phyloP scores from a whole-genome alignment of 1,140 invertebrate genomes.

The Zophobas morio region DNA sequence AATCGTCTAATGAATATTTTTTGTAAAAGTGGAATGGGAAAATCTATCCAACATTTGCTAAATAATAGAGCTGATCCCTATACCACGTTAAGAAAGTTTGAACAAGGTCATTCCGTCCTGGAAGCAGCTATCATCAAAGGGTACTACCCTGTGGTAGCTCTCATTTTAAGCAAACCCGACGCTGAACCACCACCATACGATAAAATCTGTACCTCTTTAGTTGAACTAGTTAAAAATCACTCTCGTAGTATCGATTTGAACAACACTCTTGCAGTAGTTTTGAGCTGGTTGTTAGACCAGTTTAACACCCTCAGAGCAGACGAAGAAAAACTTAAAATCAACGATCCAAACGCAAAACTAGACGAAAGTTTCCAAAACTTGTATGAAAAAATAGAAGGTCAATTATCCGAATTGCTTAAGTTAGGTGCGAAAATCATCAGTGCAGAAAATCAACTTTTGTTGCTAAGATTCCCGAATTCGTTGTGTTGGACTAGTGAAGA shows the following conservation, averaged over 20 bases:
- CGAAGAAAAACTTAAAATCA: too few relatives aligned
- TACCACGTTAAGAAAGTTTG: constrained; percentile 34
- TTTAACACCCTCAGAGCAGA: too few relatives aligned
- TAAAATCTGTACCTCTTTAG: constrained; percentile 12
- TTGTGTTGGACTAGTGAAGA: too few relatives aligned
- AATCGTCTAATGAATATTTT: constrained; percentile 52
- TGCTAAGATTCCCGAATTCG: too few relatives aligned
- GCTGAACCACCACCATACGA: neutral
- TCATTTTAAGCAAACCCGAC: constrained; percentile 31
- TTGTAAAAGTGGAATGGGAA: constrained; percentile 47
- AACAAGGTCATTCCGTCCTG: constrained; percentile 33
- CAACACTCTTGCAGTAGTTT: neutral
- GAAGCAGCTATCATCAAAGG: constrained; percentile 47
- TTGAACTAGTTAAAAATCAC: neutral
- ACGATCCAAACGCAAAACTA: too few relatives aligned
- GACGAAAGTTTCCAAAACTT: too few relatives aligned
- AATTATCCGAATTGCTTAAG: too few relatives aligned
- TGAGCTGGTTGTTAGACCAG: too few relatives aligned
- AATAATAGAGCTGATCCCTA: constrained; percentile 51
- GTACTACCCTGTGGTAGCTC: constrained; percentile 56
- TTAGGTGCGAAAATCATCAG: too few relatives aligned
- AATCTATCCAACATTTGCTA: constrained; percentile 51
- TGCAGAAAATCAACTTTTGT: too few relatives aligned
- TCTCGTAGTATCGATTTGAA: too few relatives aligned
- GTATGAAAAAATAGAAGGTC: too few relatives aligned